A percentile compares a stretch with the other conserved stretches of the same genome.
These are phyloP conservation scores for Chloroceryle amazona DNA, from an alignment of 2,797 vertebrate genomes.

Conservation along the genomic window DNA sequence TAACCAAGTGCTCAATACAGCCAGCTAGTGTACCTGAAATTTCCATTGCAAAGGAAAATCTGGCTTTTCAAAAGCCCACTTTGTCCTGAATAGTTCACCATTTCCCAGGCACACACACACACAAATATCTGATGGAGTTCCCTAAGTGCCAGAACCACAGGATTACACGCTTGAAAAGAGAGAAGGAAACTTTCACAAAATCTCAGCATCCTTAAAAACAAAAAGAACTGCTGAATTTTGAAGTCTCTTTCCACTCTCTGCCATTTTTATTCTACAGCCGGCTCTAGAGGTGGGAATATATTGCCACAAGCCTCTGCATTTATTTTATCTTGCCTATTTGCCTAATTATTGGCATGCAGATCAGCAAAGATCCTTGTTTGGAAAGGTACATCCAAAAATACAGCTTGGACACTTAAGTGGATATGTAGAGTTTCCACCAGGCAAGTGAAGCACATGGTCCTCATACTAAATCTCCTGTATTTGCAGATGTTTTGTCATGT, in stretches of 20 bases:
- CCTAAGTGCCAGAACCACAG: neutral
- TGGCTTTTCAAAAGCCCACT: neutral
- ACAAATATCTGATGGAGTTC: neutral
- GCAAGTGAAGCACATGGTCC: neutral
- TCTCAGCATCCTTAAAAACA: neutral
- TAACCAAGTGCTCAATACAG: accelerated
- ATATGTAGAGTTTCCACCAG: neutral
- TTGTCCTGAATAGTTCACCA: neutral
- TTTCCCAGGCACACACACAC: neutral
- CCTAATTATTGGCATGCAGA: neutral
- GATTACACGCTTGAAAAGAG: neutral
- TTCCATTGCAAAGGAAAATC: neutral
- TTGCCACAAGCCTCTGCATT: neutral
- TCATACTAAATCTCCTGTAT: neutral
- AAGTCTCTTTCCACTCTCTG: neutral
- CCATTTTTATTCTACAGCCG: neutral
- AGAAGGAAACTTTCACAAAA: neutral
- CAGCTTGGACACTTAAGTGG: neutral
- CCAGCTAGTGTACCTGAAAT: neutral
- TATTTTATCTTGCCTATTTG: neutral
- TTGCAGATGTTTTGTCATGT: neutral
- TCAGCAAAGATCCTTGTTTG: neutral
- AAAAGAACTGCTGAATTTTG: neutral
- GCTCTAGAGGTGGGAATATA: neutral
- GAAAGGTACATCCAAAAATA: neutral